These are phyloP conservation scores for Bombyx huttoni DNA, from an alignment of 2,888 invertebrate species.

Conservation along the genomic window DNA sequence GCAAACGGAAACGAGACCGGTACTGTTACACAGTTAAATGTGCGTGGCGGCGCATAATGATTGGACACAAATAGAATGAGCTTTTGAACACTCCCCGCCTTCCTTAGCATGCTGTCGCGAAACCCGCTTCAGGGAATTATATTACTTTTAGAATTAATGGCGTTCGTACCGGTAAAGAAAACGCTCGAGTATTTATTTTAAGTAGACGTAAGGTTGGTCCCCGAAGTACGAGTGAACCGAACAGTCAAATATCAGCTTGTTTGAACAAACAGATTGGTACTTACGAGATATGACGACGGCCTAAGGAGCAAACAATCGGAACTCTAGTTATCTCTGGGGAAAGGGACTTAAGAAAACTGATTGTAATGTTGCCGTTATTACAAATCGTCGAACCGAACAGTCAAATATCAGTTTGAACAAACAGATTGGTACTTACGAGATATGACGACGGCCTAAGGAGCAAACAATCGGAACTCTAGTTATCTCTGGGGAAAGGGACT, in stretches of 20 bases:
- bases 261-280: constrained; percentile 3
- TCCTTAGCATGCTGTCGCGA: constrained; percentile 52
- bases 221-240: neutral
- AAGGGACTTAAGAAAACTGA: constrained; percentile 5
- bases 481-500: neutral
- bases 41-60: constrained; percentile 66
- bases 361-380: constrained; percentile 6
- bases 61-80: constrained; percentile 56
- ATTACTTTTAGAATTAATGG: constrained; percentile 19
- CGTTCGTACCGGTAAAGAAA: neutral
- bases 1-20: constrained; percentile 57
- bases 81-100: constrained; percentile 38
- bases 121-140: constrained; percentile 49
- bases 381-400: neutral
- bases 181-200: too few species aligned
- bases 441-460: neutral
- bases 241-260: neutral
- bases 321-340: neutral
- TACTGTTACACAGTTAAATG: constrained; percentile 63
- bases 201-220: neutral
- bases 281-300: constrained; percentile 1
- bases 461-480: neutral
- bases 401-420: neutral
- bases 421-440: constrained; percentile 6
- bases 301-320: constrained; percentile 1